Evolutionary conservation across 1,140 invertebrate species (phyloP), one percentile per base, ranked within the genome.

Genomic region (Apis mellifera): DNA sequence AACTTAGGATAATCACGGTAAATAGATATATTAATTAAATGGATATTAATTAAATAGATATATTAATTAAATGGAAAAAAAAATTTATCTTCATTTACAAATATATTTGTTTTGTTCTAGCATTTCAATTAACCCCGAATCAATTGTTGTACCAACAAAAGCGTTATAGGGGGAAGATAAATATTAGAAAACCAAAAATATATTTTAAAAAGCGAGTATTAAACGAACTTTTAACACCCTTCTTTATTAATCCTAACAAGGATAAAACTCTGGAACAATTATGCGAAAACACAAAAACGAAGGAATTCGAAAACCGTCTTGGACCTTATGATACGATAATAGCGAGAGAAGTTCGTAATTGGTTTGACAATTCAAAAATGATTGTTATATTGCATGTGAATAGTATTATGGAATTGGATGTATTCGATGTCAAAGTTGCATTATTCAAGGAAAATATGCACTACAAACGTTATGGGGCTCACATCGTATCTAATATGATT

Each of bases 251-350:
- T 84, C 90, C 91, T n/a, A 89, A 92, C 1, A 84, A 90, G 82
- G 77, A 79, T 19, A 92, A 92, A 82, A 82, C 79, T 8, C 83
- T 87, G 11, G 78, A 89, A 9, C 93, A 95, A 82, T 68, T 93
- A 21, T 95, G 94, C 77, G 32, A 1, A 13, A 12, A 55, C 0
- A 9, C 5, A 9, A 2, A 7, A 0, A 3, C 32, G 0, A 1
- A 1, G 19, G 4, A 11, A 5, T 52, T 70, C 9, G 52, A 86
- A 52, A 85, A 93, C 57, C 90, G 93, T 50, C 94, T 95, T 42
- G 95, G 97, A 92, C 96, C 96, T 4, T 97, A 96, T 87, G 95
- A 97, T 91, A 91, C 92, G 65, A 96, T 97, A 57, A 93, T 97
- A 65, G 96, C 96, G 1, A 95, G 94, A 64, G 97, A 97, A 91